Conservation (phyloP, 2,888 invertebrate species). For the Drosophila longiperda region DNA sequence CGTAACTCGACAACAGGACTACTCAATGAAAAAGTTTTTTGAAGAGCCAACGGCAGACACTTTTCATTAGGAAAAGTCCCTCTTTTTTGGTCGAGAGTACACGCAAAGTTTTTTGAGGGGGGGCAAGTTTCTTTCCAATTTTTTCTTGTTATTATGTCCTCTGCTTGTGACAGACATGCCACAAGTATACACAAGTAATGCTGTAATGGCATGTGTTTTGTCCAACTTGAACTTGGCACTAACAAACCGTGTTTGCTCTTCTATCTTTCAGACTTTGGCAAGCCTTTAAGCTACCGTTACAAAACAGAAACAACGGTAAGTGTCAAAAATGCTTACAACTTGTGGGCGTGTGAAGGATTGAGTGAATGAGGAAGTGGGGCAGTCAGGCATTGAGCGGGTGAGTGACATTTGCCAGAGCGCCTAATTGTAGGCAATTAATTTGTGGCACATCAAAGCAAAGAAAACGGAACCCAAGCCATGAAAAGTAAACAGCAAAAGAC, state of each 20-base stretch:
- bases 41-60: conserved; percentile 69
- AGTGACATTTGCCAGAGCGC: conserved; percentile 72
- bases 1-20: conserved; percentile 51
- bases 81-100: conserved; percentile 50
- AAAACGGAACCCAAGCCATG: conserved; percentile 49
- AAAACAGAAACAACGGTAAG: conserved; percentile 69
- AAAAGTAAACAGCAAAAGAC: conserved; percentile 66
- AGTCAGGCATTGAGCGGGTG: conserved; percentile 33
- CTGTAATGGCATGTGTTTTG: conserved; percentile 76
- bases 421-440: conserved; percentile 83
- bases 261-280: conserved; percentile 40
- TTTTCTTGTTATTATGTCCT: conserved; percentile 19
- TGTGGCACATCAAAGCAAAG: conserved; percentile 79
- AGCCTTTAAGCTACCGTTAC: conserved; percentile 68
- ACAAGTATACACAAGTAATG: conserved; percentile 67
- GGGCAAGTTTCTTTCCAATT: conserved; percentile 32
- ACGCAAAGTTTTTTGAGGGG: conserved; percentile 66
- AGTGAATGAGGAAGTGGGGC: background rate
- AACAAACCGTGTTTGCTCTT: conserved; percentile 61
- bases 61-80: conserved; percentile 71
- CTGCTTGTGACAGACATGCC: conserved; percentile 67
- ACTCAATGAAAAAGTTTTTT: conserved; percentile 69
- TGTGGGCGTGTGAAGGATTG: background rate
- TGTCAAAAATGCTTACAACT: conserved; percentile 52
- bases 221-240: conserved; percentile 59